phyloP scores from a whole-genome alignment of 2,888 invertebrate species.

The Phyllotreta striolata region DNA sequence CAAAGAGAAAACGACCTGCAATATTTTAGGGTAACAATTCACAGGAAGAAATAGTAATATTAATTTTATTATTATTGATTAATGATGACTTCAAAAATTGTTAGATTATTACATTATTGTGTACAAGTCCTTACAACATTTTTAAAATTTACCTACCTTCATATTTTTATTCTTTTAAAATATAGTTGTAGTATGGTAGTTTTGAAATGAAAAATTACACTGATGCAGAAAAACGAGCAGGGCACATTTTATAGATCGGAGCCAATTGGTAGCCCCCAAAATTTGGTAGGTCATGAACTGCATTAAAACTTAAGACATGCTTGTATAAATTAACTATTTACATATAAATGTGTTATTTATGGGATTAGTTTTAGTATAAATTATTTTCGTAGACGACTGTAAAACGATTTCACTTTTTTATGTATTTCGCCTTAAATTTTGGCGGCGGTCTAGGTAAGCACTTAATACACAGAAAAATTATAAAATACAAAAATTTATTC shows the following conservation, averaged over 20 bases:
- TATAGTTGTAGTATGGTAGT: neutral
- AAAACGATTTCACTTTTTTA: no score
- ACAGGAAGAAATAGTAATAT: neutral
- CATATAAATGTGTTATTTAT: slow-evolving; percentile 14
- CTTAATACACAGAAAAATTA: no score
- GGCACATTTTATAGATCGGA: slow-evolving; percentile 3
- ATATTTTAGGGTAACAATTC: no score
- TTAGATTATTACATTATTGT: no score
- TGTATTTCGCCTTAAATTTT: no score
- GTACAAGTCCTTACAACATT: no score
- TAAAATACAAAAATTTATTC: no score
- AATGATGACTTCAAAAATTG: no score
- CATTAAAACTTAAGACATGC: slow-evolving; percentile 1
- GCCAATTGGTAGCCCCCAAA: slow-evolving; percentile 2
- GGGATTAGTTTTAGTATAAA: slow-evolving; percentile 6
- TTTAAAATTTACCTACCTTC: neutral
- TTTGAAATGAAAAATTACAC: slow-evolving; percentile 5
- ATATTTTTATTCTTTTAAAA: slow-evolving; percentile 4
- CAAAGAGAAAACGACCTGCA: no score
- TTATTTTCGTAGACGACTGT: neutral
- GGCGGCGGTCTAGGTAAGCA: no score
- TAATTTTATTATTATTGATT: no score
- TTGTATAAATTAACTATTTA: slow-evolving; percentile 21
- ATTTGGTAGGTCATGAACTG: slow-evolving; percentile 14
- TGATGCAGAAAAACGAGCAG: neutral